Conservation (phyloP, 2,888 invertebrate species). For the Pristionchus entomophagus region DNA sequence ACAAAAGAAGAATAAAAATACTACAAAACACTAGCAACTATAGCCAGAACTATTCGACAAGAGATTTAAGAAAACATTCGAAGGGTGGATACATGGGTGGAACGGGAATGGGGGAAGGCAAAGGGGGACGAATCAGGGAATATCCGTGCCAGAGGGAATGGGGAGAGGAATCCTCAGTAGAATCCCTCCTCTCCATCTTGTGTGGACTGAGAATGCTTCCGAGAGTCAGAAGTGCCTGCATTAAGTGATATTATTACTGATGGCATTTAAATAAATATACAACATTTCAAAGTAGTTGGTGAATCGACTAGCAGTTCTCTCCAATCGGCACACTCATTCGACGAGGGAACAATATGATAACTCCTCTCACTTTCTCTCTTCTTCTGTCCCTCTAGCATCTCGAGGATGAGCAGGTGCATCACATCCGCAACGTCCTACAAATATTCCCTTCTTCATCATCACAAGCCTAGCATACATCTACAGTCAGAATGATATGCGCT, state of each 20-base stretch:
- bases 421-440: background rate
- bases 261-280: background rate
- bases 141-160: background rate
- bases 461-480: background rate
- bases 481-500: background rate
- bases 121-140: background rate
- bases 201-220: conserved; percentile 33
- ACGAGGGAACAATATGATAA: no score
- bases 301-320: no score
- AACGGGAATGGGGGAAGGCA: background rate
- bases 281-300: background rate
- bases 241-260: background rate
- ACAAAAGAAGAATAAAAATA: background rate
- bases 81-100: background rate
- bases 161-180: background rate
- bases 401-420: background rate
- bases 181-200: conserved; percentile 21
- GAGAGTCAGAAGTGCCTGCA: background rate
- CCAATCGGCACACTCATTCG: background rate
- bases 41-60: background rate
- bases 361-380: background rate
- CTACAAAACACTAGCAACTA: conserved; percentile 7
- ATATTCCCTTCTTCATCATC: no score
- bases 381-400: background rate
- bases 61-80: background rate